Percentiles rank a stretch among this genome's conserved stretches.
phyloP scores from a whole-genome alignment of 2,797 vertebrate genomes.

The Sebastiscus tertius region DNA sequence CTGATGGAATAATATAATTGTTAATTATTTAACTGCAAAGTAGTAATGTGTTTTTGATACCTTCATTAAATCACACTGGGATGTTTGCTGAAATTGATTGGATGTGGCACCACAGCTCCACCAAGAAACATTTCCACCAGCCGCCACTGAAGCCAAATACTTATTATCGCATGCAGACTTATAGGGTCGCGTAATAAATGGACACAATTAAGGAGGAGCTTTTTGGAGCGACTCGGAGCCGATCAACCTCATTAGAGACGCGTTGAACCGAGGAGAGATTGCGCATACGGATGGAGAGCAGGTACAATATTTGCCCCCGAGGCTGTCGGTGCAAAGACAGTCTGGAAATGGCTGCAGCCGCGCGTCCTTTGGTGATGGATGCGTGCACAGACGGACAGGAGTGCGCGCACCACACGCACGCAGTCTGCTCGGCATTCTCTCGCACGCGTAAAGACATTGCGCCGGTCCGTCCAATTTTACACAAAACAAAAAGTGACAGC shows the following conservation, averaged over 20 bases:
- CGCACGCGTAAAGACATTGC: constrained; percentile 60
- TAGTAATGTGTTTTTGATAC: too few relatives aligned
- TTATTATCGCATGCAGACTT: constrained; percentile 60
- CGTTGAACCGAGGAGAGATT: constrained; percentile 57
- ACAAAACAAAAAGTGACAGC: constrained; percentile 32
- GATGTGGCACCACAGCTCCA: too few relatives aligned
- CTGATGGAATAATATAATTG: too few relatives aligned
- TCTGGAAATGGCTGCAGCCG: constrained; percentile 38
- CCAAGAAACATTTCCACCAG: too few relatives aligned
- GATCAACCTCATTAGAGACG: constrained; percentile 72
- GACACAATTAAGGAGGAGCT: constrained; percentile 67
- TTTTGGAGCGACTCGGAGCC: constrained; percentile 63
- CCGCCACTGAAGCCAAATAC: constrained; percentile 38
- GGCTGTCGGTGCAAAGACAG: constrained; percentile 54
- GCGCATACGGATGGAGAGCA: constrained; percentile 47
- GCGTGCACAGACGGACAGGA: constrained; percentile 44
- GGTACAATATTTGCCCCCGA: constrained; percentile 68
- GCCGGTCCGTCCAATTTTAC: constrained; percentile 39
- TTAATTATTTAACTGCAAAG: too few relatives aligned
- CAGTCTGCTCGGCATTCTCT: constrained; percentile 52
- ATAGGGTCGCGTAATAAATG: constrained; percentile 66
- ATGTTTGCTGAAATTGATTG: too few relatives aligned
- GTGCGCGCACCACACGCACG: constrained; percentile 39
- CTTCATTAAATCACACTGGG: too few relatives aligned
- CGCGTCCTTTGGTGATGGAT: constrained; percentile 24